Evolutionary conservation across 2,113 vertebrate genomes (phyloP).

Genomic region (Lophochroa leadbeateri): DNA sequence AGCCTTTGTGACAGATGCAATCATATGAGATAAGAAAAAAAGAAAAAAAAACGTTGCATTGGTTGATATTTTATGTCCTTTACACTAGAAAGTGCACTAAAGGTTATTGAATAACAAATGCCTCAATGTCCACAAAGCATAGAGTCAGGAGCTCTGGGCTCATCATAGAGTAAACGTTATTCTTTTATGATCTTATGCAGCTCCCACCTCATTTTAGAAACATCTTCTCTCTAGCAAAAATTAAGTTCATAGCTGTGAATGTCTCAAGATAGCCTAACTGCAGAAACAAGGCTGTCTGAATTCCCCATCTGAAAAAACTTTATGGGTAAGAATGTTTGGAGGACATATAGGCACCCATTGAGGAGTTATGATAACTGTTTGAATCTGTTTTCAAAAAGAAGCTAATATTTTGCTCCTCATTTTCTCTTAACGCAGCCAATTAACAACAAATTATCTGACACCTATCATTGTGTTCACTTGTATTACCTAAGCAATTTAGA

Average conservation of each 20-base stretch:
- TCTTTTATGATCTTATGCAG: not conserved
- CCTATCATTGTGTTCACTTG: rapidly evolving
- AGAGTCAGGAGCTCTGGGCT: not conserved
- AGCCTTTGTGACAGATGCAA: conserved; percentile 32
- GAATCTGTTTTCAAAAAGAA: not conserved
- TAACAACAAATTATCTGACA: not conserved
- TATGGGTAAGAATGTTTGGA: not conserved
- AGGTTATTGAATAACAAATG: conserved; percentile 39
- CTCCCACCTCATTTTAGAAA: not conserved
- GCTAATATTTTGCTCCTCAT: rapidly evolving
- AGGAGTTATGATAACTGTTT: not conserved
- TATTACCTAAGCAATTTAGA: not conserved
- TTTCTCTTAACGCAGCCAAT: not conserved
- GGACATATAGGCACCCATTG: rapidly evolving
- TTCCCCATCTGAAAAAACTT: not conserved
- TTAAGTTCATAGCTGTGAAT: not conserved
- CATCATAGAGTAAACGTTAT: not conserved
- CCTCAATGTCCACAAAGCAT: not conserved
- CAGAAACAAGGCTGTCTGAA: not conserved
- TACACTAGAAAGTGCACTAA: conserved; percentile 21
- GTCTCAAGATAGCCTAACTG: not conserved
- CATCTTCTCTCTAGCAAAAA: not conserved
- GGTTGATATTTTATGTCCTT: conserved; percentile 65
- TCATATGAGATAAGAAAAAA: not conserved
- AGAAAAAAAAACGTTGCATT: not conserved